Conservation (phyloP, 2,888 invertebrate genomes). For the Lomographa bimaculata region DNA sequence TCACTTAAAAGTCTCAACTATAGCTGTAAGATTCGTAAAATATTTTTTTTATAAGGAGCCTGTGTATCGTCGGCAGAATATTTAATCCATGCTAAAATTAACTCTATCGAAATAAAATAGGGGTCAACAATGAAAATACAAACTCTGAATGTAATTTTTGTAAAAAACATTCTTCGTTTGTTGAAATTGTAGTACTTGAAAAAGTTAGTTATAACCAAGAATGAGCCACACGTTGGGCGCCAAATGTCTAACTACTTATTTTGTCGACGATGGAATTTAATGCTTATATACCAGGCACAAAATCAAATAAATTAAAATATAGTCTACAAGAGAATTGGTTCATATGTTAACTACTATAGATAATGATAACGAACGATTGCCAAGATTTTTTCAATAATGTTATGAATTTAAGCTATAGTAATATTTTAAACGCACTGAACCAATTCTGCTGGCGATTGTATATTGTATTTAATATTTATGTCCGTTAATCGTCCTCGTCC, state of each 20-base stretch:
- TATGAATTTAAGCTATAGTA: conserved; percentile 24
- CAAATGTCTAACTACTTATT: conserved; percentile 13
- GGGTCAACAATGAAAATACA: neutral
- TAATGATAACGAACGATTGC: conserved; percentile 19
- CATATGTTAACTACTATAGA: conserved; percentile 31
- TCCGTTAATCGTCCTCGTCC: conserved; percentile 54
- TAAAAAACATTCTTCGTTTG: neutral
- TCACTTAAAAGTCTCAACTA: too few relatives aligned
- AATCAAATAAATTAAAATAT: conserved; percentile 41
- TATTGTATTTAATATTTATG: conserved; percentile 40
- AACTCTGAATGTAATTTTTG: conserved; percentile 1
- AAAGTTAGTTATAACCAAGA: conserved; percentile 1
- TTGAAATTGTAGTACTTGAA: neutral
- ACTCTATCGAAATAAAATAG: conserved; percentile 5
- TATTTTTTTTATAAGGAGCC: too few relatives aligned
- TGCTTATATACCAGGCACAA: conserved; percentile 46
- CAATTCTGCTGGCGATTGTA: conserved; percentile 47
- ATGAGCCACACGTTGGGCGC: conserved; percentile 20
- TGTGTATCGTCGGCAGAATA: conserved; percentile 10
- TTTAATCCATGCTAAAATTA: neutral
- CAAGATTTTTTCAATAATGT: conserved; percentile 23
- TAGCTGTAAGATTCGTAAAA: too few relatives aligned
- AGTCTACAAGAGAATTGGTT: conserved; percentile 55
- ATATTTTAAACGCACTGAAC: conserved; percentile 28
- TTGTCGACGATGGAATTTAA: conserved; percentile 21